Evolutionary conservation across 2,888 invertebrate genomes (phyloP), one percentile per base, ranked within the genome.

Genomic region (Chymomyza fuscimana): DNA sequence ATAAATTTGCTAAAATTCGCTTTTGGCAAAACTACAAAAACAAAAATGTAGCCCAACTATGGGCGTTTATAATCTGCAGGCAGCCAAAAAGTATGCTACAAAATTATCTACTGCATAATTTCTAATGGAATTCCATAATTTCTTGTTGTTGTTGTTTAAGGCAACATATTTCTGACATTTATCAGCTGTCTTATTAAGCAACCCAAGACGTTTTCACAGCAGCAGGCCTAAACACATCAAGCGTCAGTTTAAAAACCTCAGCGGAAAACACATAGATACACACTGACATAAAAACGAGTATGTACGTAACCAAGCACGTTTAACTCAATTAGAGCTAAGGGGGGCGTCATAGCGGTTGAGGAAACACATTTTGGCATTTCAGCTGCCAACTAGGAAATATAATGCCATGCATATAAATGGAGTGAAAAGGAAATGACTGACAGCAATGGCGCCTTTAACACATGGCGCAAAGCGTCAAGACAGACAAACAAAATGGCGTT

Each of bases 321-420:
- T 74, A 74, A 65, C 69, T 70, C 73, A 73, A 73, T 73, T 73
- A 73, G 64, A 70, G 19, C 58, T 19, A 19, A 54, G 32, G 29
- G 16, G 7, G 9, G 58, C 50, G 7, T 29, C 63, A 51, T 4
- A 19, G 25, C 25, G 2, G 25, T 25, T 32, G 32, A 12, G 36
- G 19, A 46, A 58, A 36, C 52, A 63, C 73, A 63, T 66, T 71
- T 71, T 63, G 72, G 52, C 66, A 56, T 66, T 72, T 63, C 73
- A 51, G 73, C 50, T 73, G 73, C 52, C 66, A 54, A 64, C 61
- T 40, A 22, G 54, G 59, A 76, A 76, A 65, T 73, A 62, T 65
- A 65, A 67, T 46, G 40, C 40, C 40, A 12, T 46, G 40, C 40
- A 46, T 46, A 46, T 12, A 46, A 46, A 46, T 46, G 40, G 40